phyloP scores from a whole-genome alignment of 2,888 invertebrate species.

The Agrotis exclamationis region DNA sequence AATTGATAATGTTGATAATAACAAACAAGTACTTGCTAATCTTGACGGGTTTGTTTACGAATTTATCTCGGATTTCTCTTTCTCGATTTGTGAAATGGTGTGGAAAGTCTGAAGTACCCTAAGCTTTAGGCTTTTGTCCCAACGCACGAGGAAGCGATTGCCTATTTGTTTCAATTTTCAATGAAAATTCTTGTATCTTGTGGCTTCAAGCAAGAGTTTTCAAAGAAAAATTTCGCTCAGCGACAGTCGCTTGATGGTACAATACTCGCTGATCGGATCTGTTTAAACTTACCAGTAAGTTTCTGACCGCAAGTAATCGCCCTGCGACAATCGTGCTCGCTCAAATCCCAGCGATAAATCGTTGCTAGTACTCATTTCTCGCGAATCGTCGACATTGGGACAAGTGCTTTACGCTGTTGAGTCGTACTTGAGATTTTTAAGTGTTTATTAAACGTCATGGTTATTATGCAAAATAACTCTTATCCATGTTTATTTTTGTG shows the following conservation, averaged over 20 bases:
- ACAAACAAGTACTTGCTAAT: slow-evolving; percentile 40
- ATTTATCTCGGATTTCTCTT: slow-evolving; percentile 54
- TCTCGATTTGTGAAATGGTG: slow-evolving; percentile 41
- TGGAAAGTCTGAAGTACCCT: slow-evolving; percentile 48
- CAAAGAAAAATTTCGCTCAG: too few relatives aligned
- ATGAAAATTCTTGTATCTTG: too few relatives aligned
- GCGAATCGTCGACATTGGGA: background rate
- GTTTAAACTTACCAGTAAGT: too few relatives aligned
- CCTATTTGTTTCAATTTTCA: too few relatives aligned
- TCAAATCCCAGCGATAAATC: background rate
- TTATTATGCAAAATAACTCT: slow-evolving; percentile 27
- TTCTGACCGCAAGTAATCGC: background rate
- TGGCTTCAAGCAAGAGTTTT: too few relatives aligned
- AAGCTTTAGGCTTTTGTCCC: background rate
- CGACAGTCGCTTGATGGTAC: too few relatives aligned
- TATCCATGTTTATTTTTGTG: slow-evolving; percentile 14
- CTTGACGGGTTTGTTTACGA: slow-evolving; percentile 49
- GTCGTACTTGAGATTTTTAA: slow-evolving; percentile 29
- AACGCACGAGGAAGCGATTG: background rate
- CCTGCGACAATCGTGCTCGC: background rate
- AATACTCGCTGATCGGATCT: too few relatives aligned
- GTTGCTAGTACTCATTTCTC: background rate
- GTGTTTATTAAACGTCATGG: slow-evolving; percentile 31
- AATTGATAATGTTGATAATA: slow-evolving; percentile 55
- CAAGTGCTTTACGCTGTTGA: background rate